Percentiles rank a stretch among this genome's conserved stretches.
phyloP scores from a whole-genome alignment of 2,888 invertebrate species.

The Tryphoninae sp. region DNA sequence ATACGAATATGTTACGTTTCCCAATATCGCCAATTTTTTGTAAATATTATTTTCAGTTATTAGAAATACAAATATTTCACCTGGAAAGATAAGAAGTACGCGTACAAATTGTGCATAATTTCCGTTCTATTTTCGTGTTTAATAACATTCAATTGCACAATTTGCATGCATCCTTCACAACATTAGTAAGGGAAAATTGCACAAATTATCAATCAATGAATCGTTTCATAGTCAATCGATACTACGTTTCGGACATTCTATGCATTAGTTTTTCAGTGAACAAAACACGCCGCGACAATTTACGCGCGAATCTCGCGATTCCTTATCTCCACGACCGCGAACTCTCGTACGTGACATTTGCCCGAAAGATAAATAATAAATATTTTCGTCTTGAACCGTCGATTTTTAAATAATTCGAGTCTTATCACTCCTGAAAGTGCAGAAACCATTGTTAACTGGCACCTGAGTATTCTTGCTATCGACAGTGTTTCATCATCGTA shows the following conservation, averaged over 20 bases:
- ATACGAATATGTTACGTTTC: slow-evolving; percentile 48
- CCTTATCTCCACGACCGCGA: slow-evolving; percentile 41
- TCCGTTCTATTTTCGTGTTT: slow-evolving; percentile 20
- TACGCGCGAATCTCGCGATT: slow-evolving; percentile 6
- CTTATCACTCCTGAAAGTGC: slow-evolving; percentile 5
- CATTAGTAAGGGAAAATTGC: slow-evolving; percentile 10
- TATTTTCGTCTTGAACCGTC: slow-evolving; percentile 41
- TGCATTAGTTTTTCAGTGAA: background rate
- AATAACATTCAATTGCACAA: slow-evolving; percentile 35
- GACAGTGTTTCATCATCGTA: slow-evolving; percentile 13
- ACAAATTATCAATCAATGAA: slow-evolving; percentile 23
- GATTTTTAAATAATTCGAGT: slow-evolving; percentile 4
- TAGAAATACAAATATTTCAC: slow-evolving; percentile 41
- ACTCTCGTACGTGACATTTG: slow-evolving; percentile 49
- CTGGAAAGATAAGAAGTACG: slow-evolving; percentile 37
- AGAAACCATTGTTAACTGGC: slow-evolving; percentile 2
- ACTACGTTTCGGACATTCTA: slow-evolving; percentile 16
- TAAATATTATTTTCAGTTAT: slow-evolving; percentile 52
- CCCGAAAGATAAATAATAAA: slow-evolving; percentile 20
- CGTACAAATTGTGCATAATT: slow-evolving; percentile 10
- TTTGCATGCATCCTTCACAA: slow-evolving; percentile 47
- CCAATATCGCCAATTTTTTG: slow-evolving; percentile 31
- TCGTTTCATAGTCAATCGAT: slow-evolving; percentile 37
- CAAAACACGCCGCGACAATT: slow-evolving; percentile 7
- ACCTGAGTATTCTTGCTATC: background rate